Conservation (phyloP, 2,113 vertebrate genomes). For the Eulemur macaco region DNA sequence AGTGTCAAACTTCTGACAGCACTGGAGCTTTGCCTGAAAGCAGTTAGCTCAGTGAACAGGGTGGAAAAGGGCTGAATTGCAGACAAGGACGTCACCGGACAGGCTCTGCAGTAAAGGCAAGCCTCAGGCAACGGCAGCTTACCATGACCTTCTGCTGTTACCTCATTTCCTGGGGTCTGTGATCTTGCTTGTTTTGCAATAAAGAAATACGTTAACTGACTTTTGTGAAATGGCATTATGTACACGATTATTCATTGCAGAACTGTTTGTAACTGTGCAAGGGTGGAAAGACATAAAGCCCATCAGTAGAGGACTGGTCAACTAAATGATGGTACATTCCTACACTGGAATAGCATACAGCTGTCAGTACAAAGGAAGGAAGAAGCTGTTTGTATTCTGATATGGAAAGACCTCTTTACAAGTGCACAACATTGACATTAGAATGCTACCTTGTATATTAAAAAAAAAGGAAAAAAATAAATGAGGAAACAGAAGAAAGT, state of each 20-base stretch:
- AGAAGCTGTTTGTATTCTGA: neutral
- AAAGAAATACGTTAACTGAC: neutral
- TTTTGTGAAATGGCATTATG: neutral
- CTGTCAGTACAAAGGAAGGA: neutral
- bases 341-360: rapidly evolving
- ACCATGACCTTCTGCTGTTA: neutral
- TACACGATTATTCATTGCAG: neutral
- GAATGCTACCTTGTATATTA: neutral
- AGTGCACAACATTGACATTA: neutral
- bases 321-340: neutral
- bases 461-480: neutral
- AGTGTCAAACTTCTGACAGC: neutral
- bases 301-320: neutral
- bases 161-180: neutral
- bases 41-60: neutral
- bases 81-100: neutral
- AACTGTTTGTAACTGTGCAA: neutral
- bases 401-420: neutral
- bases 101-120: neutral
- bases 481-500: neutral
- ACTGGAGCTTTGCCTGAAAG: neutral
- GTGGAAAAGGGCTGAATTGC: neutral
- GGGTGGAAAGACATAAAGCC: neutral
- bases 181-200: neutral
- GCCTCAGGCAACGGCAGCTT: neutral